Conservation (phyloP, 2,797 vertebrate genomes). For the Chaetodon trifasciatus region DNA sequence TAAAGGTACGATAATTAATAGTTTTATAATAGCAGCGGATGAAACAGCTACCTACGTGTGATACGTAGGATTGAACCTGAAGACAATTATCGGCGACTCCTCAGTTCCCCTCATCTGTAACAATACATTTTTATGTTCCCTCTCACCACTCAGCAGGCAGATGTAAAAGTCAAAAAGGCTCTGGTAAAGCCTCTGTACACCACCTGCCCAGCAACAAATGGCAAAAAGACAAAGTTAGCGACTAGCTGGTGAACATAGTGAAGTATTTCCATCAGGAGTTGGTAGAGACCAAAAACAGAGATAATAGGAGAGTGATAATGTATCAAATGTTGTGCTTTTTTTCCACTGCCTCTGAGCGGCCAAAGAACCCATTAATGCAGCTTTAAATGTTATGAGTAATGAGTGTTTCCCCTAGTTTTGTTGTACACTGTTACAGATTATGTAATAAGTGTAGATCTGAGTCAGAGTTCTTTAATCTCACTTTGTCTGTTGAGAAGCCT, state of each 20-base stretch:
- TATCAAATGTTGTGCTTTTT: background rate
- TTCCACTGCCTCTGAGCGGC: background rate
- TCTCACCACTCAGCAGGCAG: background rate
- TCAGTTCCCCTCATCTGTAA: background rate
- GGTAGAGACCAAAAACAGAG: background rate
- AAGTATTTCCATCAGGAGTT: background rate
- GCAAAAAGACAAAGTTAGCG: background rate
- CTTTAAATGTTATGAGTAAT: background rate
- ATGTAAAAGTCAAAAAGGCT: background rate
- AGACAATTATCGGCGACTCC: background rate
- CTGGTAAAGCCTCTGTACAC: background rate
- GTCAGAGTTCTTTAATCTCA: constrained; percentile 1
- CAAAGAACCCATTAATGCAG: background rate
- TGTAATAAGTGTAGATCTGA: background rate
- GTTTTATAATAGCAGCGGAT: background rate
- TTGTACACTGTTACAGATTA: background rate
- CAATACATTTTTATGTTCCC: background rate
- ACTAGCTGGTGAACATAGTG: background rate
- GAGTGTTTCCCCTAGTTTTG: background rate
- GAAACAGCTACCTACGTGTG: background rate
- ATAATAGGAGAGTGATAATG: background rate
- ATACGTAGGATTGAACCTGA: background rate
- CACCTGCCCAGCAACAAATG: background rate
- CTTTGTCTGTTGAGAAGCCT: background rate
- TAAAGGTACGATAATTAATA: background rate